Base-by-base conservation (phyloP, 2,797 vertebrate genomes). In the Sciurus vulgaris region DNA sequence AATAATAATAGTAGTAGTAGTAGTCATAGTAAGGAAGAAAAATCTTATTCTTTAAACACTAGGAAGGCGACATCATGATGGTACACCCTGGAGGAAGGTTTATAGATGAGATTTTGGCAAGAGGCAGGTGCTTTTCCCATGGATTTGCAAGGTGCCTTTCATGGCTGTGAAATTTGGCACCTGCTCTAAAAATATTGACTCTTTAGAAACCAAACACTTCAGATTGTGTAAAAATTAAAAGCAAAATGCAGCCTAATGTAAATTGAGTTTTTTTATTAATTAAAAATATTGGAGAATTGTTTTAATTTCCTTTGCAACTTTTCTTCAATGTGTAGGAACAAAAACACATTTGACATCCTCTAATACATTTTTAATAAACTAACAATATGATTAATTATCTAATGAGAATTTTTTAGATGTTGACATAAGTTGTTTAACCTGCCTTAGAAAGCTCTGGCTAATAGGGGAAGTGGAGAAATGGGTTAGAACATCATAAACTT, bases 211-310 rank as follows among this genome's bases (percentile, higher is more conserved):
- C 7, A 83, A 84, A 73, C 22, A 92, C n/a, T 85, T 72, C 14
- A 86, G 18, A 65, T 77, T 10, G 81, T 70, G 72, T n/a, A 86
- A 92, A 81, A 61, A 56, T 33, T 84, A n/a, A 74, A 85, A 92
- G 18, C 24, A 69, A 88, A 77, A 61, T 56, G 22, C 91, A 93
- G 9, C 30, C 61, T 56, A n/a, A n/a, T 51, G 61, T 73, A 92
- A 93, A 73, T 3, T 91, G 24, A 84, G 51, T 88, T 79, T 92
- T 87, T 91, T 17, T 91, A 76, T 95, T 77, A 59, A 54, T 87
- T 85, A 67, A 94, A 92, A 82, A 77, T 72, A 49, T 67, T 92
- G 44, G 15, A 73, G 26, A 8, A 47, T 76, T 33, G 38, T 67
- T 65, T 77, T 79, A 54, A 22, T 6, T 24, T 67, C 26, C 47